Base-by-base conservation (phyloP, 2,113 vertebrate species). In the Protobothrops flavoviridis region DNA sequence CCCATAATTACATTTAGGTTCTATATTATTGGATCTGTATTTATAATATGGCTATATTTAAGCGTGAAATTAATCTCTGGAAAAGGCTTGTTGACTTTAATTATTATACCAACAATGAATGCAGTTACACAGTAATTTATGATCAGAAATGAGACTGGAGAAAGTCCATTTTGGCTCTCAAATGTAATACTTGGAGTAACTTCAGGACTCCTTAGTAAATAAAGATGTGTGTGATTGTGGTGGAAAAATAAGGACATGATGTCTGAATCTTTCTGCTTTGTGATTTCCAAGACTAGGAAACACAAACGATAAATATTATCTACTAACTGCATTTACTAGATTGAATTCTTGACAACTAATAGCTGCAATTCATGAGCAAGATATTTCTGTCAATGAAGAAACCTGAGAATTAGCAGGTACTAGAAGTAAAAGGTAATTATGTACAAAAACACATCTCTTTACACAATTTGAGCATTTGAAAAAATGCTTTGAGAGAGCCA, bases 11-110 rank as follows among this genome's bases (percentile, higher is more conserved):
- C 95, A 97, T 96, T 94, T 91, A 93, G 48, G 39, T 13, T 64
- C 11, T 48, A 7, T 52, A 92, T 50, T 64, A 92, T 24, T 92
- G 55, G 85, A 92, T 61, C 17, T 92, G 56, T 50, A 33, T 59
- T 45, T 92, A 33, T 61, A 69, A 95, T 96, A 87, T 20, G 88
- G 95, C 97, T 95, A 97, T 95, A 96, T 96, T 95, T 95, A 96
- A 97, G 94, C 92, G 94, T 94, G 93, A 92, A 97, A 96, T 96
- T 96, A 96, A 96, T 94, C 94, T 92, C 95, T 23, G n/a, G 74
- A 90, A 94, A 87, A 90, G 87, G 87, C 93, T 43, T 94, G 91
- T 91, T 74, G 93, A 96, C 93, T 90, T 93, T 91, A 94, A 93
- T 24, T 90, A 2, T 93, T 93, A 21, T 52, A 48, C 23, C 11